Conservation (phyloP, 2,113 vertebrate genomes). For the Eulemur macaco region DNA sequence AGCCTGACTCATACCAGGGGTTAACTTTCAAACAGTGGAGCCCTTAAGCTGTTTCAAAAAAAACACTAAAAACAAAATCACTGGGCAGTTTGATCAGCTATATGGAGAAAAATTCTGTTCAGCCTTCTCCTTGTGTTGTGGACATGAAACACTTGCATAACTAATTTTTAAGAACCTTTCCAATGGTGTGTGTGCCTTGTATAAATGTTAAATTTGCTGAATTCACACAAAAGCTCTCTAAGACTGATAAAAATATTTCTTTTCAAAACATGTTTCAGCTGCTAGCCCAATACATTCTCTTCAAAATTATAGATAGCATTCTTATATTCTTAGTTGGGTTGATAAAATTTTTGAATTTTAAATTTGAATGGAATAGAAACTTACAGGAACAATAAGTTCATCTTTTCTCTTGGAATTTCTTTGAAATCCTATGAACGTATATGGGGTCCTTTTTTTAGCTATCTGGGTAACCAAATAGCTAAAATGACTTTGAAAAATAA, state of each 20-base stretch:
- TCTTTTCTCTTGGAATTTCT: conserved; percentile 57
- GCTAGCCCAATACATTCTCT: background rate
- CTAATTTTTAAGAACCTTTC: background rate
- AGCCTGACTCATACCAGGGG: background rate
- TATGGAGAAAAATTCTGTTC: background rate
- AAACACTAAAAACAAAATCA: background rate
- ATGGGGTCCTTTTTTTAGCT: conserved; percentile 21
- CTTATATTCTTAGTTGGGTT: background rate
- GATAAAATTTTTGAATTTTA: conserved; percentile 47
- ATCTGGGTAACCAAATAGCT: conserved; percentile 54
- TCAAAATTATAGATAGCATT: background rate
- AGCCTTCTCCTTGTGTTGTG: background rate
- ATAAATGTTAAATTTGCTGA: background rate
- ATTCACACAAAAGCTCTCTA: background rate
- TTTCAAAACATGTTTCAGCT: conserved; percentile 17
- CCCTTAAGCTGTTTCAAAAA: background rate
- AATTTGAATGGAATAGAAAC: conserved; percentile 30
- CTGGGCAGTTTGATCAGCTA: background rate
- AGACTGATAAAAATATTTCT: background rate
- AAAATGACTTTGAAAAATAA: conserved; percentile 62
- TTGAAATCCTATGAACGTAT: conserved; percentile 21
- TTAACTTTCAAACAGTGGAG: background rate
- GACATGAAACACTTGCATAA: background rate
- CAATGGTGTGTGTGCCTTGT: background rate
- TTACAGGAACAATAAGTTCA: conserved; percentile 57